Conservation (phyloP, 2,113 vertebrate genomes). For the Protobothrops flavoviridis region DNA sequence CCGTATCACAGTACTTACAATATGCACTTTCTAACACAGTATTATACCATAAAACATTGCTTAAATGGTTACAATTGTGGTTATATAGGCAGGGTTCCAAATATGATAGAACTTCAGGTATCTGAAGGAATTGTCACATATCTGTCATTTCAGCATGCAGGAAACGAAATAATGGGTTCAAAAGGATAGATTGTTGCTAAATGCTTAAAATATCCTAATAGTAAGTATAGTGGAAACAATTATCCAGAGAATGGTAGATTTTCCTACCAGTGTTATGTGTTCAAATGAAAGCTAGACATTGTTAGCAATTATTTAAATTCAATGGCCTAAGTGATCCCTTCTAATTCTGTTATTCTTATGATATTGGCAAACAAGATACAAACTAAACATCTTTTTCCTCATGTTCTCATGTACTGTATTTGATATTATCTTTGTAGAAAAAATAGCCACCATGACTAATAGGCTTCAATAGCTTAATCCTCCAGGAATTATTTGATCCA, state of each 20-base stretch:
- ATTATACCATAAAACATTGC: not conserved
- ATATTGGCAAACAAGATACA: not conserved
- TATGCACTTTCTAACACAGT: not conserved
- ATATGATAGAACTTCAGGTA: not conserved
- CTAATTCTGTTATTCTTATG: not conserved
- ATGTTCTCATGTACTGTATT: not conserved
- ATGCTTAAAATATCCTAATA: not conserved
- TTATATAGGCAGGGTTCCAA: not conserved
- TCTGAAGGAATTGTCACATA: not conserved
- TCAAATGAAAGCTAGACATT: not conserved
- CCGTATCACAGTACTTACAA: not conserved
- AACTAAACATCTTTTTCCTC: not conserved
- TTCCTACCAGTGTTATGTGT: not conserved
- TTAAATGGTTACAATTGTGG: not conserved
- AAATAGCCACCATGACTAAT: not conserved
- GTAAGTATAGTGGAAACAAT: not conserved
- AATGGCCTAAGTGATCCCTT: not conserved
- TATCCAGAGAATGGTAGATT: not conserved
- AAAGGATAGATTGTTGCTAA: not conserved
- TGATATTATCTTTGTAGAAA: not conserved
- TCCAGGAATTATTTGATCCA: not conserved
- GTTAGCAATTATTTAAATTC: not conserved
- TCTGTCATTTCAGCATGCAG: not conserved
- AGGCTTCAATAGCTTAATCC: not conserved
- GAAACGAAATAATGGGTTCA: not conserved